Base-by-base conservation (phyloP, 1,140 invertebrate genomes). In the Matsumurasca onukii region DNA sequence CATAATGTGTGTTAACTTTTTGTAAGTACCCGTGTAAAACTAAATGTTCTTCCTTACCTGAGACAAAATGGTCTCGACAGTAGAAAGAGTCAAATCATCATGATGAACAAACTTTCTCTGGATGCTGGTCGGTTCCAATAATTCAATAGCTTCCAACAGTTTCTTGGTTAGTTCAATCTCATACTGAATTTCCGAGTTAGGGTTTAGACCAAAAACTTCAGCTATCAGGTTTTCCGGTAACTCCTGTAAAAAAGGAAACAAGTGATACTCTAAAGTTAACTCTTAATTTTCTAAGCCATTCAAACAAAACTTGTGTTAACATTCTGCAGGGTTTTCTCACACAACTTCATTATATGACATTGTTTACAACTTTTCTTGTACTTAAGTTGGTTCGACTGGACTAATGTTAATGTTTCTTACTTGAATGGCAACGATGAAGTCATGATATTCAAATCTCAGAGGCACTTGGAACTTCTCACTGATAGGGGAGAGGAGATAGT, bases 111-210 rank as follows among this genome's bases (percentile, higher is more conserved):
- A 27, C 25, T 59, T 59, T 3, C 25, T 59, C 25, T 25, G 25
- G 25, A 27, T n/a, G 12, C 5, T 22, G 2, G 55, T 25, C 15
- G 22, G 55, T 59, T 27, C 24, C 15, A 59, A 27, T 5, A 59
- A 13, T 29, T 27, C 22, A 3, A 89, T 84, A 0, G 89, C 89
- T 67, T 85, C 75, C 12, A 85, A 78, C 70, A 90, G 84, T 27
- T 78, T 78, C 66, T 85, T 82, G 0, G 89, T 86, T 45, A 89
- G 85, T 63, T 88, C 80, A 69, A 91, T 85, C 78, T 97, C 92
- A 68, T 93, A 86, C 0, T 89, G 92, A 72, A 97, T 95, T 34
- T 93, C 92, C 0, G 94, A 94, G 80, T 97, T 97, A 73, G 87
- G 86, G 75, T 97, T 91, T 73, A 97, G 82, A 9, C 95, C 95